Conservation (phyloP, 2,113 vertebrate genomes). For the Saimiri boliviensis region DNA sequence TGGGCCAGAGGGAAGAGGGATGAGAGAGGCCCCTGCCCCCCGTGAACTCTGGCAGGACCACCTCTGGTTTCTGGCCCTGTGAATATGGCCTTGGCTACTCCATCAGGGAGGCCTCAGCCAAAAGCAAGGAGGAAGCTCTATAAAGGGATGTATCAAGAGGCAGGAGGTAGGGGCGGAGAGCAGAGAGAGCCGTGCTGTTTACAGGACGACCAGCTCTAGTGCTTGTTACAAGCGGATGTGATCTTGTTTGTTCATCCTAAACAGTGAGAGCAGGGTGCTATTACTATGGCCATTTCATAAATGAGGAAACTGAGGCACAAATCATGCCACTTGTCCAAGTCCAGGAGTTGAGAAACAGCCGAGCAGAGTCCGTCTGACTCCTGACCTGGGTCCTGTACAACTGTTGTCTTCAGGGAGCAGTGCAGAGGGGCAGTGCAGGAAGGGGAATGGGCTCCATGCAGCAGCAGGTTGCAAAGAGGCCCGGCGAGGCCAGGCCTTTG, state of each 20-base stretch:
- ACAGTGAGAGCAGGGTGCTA: accelerated
- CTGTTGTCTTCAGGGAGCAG: background rate
- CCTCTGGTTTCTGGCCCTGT: background rate
- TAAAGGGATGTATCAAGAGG: background rate
- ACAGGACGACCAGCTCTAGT: background rate
- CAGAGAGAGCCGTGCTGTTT: accelerated
- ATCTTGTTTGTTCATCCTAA: accelerated
- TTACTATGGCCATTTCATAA: background rate
- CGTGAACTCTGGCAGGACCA: no score
- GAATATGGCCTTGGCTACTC: background rate
- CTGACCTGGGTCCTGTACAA: accelerated
- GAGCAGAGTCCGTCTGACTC: background rate
- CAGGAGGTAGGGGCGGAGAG: background rate
- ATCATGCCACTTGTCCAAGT: background rate
- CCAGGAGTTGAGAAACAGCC: background rate
- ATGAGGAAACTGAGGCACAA: background rate
- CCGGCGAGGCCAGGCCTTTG: background rate
- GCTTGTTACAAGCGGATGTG: accelerated
- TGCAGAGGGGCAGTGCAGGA: background rate
- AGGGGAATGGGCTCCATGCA: background rate
- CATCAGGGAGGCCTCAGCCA: background rate
- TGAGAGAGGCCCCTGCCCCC: background rate
- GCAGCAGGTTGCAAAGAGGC: no score
- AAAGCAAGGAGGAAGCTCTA: background rate
- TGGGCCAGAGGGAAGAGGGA: background rate